phyloP scores from a whole-genome alignment of 2,797 vertebrate genomes.

The Anas capensis region DNA sequence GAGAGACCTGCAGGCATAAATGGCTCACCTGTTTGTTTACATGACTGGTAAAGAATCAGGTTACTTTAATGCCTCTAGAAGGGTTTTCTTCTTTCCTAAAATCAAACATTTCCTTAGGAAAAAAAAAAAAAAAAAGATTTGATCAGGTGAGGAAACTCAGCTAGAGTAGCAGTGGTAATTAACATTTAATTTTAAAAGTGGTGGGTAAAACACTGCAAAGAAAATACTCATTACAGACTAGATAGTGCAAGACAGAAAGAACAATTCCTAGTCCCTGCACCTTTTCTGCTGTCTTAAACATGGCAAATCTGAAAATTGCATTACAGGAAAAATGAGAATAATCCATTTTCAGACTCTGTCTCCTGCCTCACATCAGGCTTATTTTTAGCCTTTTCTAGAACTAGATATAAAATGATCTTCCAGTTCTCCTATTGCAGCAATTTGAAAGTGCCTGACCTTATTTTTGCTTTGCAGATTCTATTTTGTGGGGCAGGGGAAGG shows the following conservation, averaged over 20 bases:
- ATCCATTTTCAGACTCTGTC: conserved; percentile 58
- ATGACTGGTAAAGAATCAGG: not conserved
- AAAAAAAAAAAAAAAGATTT: not conserved
- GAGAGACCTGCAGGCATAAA: not conserved
- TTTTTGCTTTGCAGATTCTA: conserved; percentile 63
- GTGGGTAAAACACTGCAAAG: not conserved
- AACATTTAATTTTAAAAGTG: not conserved
- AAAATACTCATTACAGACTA: not conserved
- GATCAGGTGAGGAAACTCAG: not conserved
- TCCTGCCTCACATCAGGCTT: conserved; percentile 37
- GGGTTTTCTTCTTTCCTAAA: not conserved
- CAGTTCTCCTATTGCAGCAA: conserved; percentile 50
- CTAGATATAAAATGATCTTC: conserved; percentile 38
- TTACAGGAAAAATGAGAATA: conserved; percentile 64
- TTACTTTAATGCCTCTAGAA: not conserved
- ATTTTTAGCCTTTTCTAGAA: conserved; percentile 63
- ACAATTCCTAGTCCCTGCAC: not conserved
- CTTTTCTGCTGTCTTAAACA: conserved; percentile 7
- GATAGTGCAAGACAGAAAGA: not conserved
- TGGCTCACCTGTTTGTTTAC: not conserved
- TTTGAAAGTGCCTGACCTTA: conserved; percentile 61
- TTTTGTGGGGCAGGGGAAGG: conserved; percentile 41
- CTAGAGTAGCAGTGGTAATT: not conserved
- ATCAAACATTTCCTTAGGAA: not conserved
- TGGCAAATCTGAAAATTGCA: conserved; percentile 47